A percentile compares a stretch with the other conserved stretches of the same genome.
Evolutionary conservation across 2,113 vertebrate genomes (phyloP).

Genomic region (Myotis lucifugus): DNA sequence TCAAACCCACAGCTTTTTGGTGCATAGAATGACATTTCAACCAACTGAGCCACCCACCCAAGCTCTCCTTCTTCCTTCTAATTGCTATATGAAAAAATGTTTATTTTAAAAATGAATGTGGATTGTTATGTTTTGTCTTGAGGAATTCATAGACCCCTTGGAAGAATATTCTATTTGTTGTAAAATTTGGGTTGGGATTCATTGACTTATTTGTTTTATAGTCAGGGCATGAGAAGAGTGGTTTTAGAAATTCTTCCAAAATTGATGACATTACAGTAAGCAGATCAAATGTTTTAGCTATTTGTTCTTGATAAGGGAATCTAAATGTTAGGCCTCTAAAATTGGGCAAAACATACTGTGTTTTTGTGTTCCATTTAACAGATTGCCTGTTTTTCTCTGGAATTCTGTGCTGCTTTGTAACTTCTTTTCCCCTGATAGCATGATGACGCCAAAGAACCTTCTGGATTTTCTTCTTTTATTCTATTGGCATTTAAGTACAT

Average conservation of each 20-base stretch:
- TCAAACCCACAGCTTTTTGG: neutral
- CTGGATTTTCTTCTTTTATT: constrained; percentile 58
- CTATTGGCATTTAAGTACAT: neutral
- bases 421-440: constrained; percentile 37
- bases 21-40: neutral
- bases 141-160: constrained; percentile 23
- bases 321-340: neutral
- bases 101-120: constrained; percentile 37
- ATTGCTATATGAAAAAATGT: constrained; percentile 25
- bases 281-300: neutral
- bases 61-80: neutral
- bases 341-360: neutral
- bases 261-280: neutral
- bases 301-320: constrained; percentile 3
- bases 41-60: neutral
- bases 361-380: neutral
- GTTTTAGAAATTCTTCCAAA: neutral
- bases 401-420: neutral
- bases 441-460: constrained; percentile 50
- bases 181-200: constrained; percentile 34
- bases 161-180: constrained; percentile 18
- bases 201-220: constrained; percentile 23
- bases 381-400: constrained; percentile 9
- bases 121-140: constrained; percentile 9
- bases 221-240: neutral